A percentile compares a stretch with the other conserved stretches of the same genome.
Evolutionary conservation across 1,140 invertebrate genomes (phyloP).

Genomic region (Tetramorium simillimum): DNA sequence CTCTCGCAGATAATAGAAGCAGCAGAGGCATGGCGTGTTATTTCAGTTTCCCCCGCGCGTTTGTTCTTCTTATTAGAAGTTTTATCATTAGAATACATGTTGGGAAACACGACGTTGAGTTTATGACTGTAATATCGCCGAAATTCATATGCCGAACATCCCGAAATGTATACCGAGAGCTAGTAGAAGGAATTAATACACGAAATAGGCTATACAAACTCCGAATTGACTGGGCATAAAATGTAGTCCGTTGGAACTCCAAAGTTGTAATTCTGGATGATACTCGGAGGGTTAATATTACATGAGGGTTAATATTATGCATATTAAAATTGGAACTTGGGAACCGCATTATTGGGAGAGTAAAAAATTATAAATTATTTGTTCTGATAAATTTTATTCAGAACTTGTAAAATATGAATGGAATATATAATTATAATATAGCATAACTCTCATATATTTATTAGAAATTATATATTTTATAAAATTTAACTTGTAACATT

Average conservation of each 20-base stretch:
- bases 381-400: neutral
- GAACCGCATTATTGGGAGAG: neutral
- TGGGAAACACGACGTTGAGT: neutral
- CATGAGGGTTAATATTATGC: neutral
- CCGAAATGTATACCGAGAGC: slow-evolving; percentile 20
- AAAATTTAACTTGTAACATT: neutral
- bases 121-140: slow-evolving; percentile 33
- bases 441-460: too few relatives aligned
- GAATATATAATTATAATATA: too few relatives aligned
- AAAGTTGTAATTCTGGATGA: slow-evolving; percentile 22
- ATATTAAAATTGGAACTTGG: neutral
- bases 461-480: neutral
- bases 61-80: neutral
- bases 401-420: too few relatives aligned
- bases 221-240: slow-evolving; percentile 34
- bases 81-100: slow-evolving; percentile 11
- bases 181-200: slow-evolving; percentile 35
- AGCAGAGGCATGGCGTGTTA: neutral
- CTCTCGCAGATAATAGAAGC: neutral
- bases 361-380: neutral
- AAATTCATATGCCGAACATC: slow-evolving; percentile 10
- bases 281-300: neutral
- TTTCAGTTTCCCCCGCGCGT: neutral
- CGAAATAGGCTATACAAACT: slow-evolving; percentile 38
- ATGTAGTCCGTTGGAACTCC: slow-evolving; percentile 13